Percentiles rank a stretch among this genome's conserved stretches.
These are phyloP conservation scores for Leptopterna dolabrata DNA, from an alignment of 2,888 invertebrate genomes.

Conservation along the genomic window DNA sequence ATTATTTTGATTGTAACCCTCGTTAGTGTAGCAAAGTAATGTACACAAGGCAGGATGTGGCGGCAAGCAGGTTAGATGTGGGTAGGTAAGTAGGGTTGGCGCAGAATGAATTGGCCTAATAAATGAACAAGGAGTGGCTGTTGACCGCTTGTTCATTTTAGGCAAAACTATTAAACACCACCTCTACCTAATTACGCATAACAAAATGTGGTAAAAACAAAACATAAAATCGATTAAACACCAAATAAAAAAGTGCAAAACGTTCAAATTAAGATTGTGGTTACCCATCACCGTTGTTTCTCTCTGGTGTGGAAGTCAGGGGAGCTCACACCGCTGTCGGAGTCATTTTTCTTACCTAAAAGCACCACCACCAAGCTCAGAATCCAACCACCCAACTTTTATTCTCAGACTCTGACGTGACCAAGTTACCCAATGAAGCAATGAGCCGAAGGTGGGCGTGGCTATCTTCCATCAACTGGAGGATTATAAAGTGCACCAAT, in stretches of 20 bases:
- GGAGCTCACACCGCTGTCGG: conserved; percentile 58
- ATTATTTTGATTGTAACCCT: too few relatives aligned
- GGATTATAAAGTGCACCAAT: conserved; percentile 13
- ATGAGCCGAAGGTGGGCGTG: conserved; percentile 16
- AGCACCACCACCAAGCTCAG: conserved; percentile 60
- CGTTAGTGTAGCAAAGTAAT: too few relatives aligned
- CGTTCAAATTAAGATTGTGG: not conserved
- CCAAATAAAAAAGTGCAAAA: conserved; percentile 6
- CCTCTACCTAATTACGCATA: not conserved
- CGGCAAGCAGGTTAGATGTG: too few relatives aligned
- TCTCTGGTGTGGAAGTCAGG: conserved; percentile 60
- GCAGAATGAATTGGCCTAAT: too few relatives aligned
- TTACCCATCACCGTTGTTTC: conserved; percentile 61
- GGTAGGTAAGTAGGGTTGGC: not conserved
- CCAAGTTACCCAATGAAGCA: conserved; percentile 47
- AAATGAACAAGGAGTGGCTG: too few relatives aligned
- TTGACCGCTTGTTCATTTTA: not conserved
- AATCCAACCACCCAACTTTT: conserved; percentile 35
- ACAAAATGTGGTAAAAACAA: not conserved
- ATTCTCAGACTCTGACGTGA: conserved; percentile 16
- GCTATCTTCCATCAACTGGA: conserved; percentile 52
- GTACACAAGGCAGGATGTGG: too few relatives aligned
- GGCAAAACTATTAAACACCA: not conserved
- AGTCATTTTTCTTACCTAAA: conserved; percentile 60
- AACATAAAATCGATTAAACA: not conserved